Percentiles rank a stretch among this genome's conserved stretches.
Conservation (phyloP, 1,140 invertebrate species). For the Cotesia typhae region DNA sequence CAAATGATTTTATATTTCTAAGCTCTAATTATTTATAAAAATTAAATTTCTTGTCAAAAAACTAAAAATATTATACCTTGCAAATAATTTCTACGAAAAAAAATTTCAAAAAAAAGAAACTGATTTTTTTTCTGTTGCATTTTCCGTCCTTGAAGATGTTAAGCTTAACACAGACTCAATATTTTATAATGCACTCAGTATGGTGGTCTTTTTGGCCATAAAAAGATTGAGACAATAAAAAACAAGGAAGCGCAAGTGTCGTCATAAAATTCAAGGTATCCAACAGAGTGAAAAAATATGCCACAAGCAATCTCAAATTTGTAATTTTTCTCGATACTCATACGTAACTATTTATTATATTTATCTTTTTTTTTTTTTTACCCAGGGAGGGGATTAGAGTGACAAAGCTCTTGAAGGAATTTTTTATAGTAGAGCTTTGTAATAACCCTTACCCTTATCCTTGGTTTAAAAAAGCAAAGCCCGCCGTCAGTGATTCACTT, state of each 20-base stretch:
- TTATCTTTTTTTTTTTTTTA: neutral
- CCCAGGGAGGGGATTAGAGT: neutral
- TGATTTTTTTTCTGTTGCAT: too few species aligned
- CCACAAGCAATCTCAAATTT: neutral
- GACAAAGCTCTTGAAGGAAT: slow-evolving; percentile 7
- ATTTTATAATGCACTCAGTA: neutral
- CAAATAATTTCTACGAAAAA: too few species aligned
- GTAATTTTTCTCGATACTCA: neutral
- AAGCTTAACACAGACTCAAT: neutral
- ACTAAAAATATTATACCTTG: too few species aligned
- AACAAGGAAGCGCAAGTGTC: neutral
- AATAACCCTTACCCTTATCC: neutral
- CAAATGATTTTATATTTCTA: too few species aligned
- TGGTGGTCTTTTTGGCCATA: neutral
- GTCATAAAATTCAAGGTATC: neutral
- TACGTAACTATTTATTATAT: neutral
- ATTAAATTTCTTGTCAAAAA: too few species aligned
- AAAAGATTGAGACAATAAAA: neutral
- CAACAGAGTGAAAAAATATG: slow-evolving; percentile 15
- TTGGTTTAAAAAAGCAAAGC: neutral
- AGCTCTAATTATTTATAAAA: too few species aligned
- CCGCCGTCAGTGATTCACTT: neutral
- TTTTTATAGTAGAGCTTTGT: slow-evolving; percentile 10
- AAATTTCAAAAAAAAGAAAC: neutral
- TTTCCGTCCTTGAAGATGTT: neutral